A percentile compares a stretch with the other conserved stretches of the same genome.
phyloP scores from a whole-genome alignment of 2,113 vertebrate species.

The Helogale parvula region DNA sequence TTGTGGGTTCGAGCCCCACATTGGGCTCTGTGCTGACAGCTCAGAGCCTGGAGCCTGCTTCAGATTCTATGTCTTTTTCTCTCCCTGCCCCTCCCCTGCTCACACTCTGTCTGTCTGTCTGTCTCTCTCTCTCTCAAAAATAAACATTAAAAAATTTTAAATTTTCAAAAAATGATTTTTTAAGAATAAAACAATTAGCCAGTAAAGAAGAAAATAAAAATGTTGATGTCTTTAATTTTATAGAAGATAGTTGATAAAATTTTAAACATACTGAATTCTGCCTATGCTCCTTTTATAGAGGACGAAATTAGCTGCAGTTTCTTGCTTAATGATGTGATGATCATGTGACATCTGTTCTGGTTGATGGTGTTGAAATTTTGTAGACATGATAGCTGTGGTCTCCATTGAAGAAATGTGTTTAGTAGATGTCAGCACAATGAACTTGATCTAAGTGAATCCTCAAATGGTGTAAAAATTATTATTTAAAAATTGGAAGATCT shows the following conservation, averaged over 20 bases:
- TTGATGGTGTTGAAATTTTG: conserved; percentile 40
- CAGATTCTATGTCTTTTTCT: too few species aligned
- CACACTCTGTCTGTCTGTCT: too few species aligned
- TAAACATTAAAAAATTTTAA: neutral
- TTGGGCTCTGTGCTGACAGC: too few species aligned
- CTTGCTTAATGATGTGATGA: neutral
- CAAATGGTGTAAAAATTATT: neutral
- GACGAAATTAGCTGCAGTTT: neutral
- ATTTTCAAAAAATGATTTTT: neutral
- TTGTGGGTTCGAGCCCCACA: too few species aligned
- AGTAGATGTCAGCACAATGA: neutral
- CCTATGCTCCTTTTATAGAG: neutral
- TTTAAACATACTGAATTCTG: neutral
- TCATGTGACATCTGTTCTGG: neutral
- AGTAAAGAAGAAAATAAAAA: neutral
- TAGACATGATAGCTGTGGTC: neutral
- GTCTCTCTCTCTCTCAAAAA: too few species aligned
- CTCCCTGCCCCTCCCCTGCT: too few species aligned
- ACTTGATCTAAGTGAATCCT: neutral
- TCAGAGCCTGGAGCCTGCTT: too few species aligned
- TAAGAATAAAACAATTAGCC: neutral
- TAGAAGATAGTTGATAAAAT: neutral
- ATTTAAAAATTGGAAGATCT: neutral
- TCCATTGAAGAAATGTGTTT: neutral
- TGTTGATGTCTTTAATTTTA: neutral